These are phyloP conservation scores for Mycetomoellerius zeteki DNA, from an alignment of 1,140 invertebrate species.

Conservation along the genomic window DNA sequence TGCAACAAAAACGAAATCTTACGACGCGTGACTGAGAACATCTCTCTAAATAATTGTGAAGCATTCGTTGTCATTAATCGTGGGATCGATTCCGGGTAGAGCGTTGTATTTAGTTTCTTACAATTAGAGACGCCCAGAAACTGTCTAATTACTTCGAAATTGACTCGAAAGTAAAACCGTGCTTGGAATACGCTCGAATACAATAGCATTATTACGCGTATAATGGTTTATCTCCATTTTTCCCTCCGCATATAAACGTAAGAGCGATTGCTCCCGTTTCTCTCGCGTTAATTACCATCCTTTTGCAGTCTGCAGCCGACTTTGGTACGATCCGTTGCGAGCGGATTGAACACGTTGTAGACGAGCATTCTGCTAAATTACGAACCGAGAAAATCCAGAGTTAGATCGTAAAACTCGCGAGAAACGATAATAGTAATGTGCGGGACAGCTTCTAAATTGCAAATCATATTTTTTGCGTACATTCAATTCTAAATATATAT, in stretches of 20 bases:
- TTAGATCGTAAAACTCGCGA: slow-evolving; percentile 11
- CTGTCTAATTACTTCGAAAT: slow-evolving; percentile 33
- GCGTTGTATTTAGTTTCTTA: not conserved
- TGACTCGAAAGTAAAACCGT: slow-evolving; percentile 50
- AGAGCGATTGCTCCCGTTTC: slow-evolving; percentile 55
- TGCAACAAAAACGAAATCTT: slow-evolving; percentile 9
- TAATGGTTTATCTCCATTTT: slow-evolving; percentile 56
- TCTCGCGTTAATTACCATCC: slow-evolving; percentile 67
- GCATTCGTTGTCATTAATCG: slow-evolving; percentile 15
- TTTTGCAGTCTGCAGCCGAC: slow-evolving; percentile 53
- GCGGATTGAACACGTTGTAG: slow-evolving; percentile 20
- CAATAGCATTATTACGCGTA: slow-evolving; percentile 55
- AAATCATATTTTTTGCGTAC: not conserved
- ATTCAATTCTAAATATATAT: not conserved
- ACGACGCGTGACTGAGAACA: not conserved
- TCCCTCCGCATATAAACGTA: slow-evolving; percentile 5
- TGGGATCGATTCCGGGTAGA: slow-evolving; percentile 4
- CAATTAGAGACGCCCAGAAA: not conserved
- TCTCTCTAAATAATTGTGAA: not conserved
- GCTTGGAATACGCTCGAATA: not conserved
- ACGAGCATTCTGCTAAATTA: slow-evolving; percentile 60
- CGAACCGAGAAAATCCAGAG: not conserved
- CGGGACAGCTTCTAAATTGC: not conserved
- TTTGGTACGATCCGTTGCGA: slow-evolving; percentile 43
- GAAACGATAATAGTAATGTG: not conserved